Conservation (phyloP, 2,888 invertebrate genomes). For the Elysia crispata region DNA sequence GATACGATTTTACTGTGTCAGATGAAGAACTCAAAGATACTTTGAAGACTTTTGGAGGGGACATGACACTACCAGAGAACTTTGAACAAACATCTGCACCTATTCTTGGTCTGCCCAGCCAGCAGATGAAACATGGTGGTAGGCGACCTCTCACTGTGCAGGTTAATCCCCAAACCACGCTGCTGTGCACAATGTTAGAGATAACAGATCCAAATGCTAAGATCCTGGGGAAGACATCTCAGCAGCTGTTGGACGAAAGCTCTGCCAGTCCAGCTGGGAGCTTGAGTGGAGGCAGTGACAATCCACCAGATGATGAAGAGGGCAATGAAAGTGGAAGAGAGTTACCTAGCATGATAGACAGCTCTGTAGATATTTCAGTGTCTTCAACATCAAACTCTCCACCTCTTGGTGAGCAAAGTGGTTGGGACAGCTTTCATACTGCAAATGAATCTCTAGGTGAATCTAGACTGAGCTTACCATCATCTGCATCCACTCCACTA, state of each 20-base stretch:
- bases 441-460: constrained; percentile 17
- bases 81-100: constrained; percentile 87
- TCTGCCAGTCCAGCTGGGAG: background rate
- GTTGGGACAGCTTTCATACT: constrained; percentile 18
- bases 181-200: constrained; percentile 80
- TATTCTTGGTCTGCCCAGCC: constrained; percentile 74
- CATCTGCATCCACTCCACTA: background rate
- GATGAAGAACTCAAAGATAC: constrained; percentile 85
- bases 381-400: constrained; percentile 22
- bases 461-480: background rate
- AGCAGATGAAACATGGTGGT: constrained; percentile 46
- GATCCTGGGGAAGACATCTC: constrained; percentile 62
- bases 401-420: background rate
- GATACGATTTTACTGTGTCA: constrained; percentile 86
- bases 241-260: constrained; percentile 37
- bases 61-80: constrained; percentile 86
- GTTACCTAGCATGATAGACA: constrained; percentile 49
- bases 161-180: constrained; percentile 79
- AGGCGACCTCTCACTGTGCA: constrained; percentile 45
- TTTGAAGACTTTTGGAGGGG: constrained; percentile 82
- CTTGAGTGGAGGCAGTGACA: background rate
- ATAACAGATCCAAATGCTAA: constrained; percentile 86
- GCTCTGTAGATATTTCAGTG: constrained; percentile 49
- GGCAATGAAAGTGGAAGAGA: constrained; percentile 28
- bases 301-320: constrained; percentile 29